Evolutionary conservation across 2,113 vertebrate species (phyloP).

Genomic region (Oryzias melastigma): DNA sequence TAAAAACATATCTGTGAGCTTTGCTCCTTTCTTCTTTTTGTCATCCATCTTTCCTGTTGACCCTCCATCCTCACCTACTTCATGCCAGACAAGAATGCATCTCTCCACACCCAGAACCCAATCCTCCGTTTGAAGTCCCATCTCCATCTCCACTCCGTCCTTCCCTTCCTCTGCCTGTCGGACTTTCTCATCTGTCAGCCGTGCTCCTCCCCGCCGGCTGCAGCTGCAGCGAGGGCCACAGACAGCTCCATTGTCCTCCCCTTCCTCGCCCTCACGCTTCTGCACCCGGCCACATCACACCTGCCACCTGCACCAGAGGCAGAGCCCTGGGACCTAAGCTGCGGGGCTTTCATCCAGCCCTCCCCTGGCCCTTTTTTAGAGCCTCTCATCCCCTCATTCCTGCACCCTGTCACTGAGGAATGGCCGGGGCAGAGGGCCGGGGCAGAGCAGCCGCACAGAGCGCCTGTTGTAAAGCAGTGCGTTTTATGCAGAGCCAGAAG

Average conservation of each 20-base stretch:
- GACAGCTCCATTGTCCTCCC: constrained; percentile 72
- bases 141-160: constrained; percentile 62
- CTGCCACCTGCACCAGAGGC: constrained; percentile 77
- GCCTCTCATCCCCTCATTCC: constrained; percentile 56
- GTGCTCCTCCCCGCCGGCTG: constrained; percentile 60
- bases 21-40: constrained; percentile 29
- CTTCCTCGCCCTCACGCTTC: constrained; percentile 61
- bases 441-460: constrained; percentile 48
- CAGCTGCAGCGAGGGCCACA: constrained; percentile 74
- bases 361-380: constrained; percentile 49
- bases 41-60: constrained; percentile 28
- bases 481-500: constrained; percentile 59
- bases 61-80: constrained; percentile 37
- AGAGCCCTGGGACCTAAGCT: constrained; percentile 40
- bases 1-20: constrained; percentile 22
- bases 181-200: constrained; percentile 65
- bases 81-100: constrained; percentile 71
- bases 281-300: constrained; percentile 72
- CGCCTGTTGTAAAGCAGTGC: constrained; percentile 48
- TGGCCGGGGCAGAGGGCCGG: constrained; percentile 50
- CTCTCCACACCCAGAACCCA: constrained; percentile 71
- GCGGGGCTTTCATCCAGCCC: constrained; percentile 67
- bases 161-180: constrained; percentile 54
- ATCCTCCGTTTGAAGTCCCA: constrained; percentile 76
- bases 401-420: constrained; percentile 74